A percentile compares a stretch with the other conserved stretches of the same genome.
Conservation (phyloP, 2,888 invertebrate genomes). For the Acanthosepion lycidas region DNA sequence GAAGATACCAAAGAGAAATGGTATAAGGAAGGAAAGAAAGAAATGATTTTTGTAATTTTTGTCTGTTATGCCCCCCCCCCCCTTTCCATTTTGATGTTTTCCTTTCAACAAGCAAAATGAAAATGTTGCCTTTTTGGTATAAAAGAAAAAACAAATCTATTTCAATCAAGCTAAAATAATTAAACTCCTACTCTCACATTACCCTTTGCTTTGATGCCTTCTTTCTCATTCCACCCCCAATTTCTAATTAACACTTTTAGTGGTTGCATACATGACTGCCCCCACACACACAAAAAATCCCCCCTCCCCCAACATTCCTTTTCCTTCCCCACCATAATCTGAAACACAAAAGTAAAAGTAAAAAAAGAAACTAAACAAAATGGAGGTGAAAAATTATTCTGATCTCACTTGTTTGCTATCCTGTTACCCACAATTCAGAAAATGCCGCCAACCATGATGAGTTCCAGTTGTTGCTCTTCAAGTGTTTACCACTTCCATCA, state of each 20-base stretch:
- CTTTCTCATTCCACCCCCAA: background rate
- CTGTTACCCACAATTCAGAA: background rate
- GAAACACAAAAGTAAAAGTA: background rate
- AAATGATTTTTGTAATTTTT: too few species aligned
- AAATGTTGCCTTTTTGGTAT: background rate
- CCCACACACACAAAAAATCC: background rate
- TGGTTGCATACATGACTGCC: background rate
- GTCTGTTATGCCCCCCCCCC: too few species aligned
- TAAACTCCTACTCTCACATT: background rate
- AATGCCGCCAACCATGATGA: background rate
- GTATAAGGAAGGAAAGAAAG: too few species aligned
- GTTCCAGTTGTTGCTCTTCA: background rate
- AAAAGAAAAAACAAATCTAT: background rate
- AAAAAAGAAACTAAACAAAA: background rate
- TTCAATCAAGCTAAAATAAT: background rate
- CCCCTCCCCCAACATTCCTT: background rate
- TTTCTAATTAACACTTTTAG: conserved; percentile 13
- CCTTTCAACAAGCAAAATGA: too few species aligned
- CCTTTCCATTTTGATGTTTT: too few species aligned
- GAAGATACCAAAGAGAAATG: background rate
- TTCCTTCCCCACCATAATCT: background rate
- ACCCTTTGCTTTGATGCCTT: background rate
- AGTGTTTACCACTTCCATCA: background rate
- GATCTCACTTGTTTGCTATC: background rate
- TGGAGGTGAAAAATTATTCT: background rate